Evolutionary conservation across 2,797 vertebrate species (phyloP).

Genomic region (Lateolabrax maculatus): DNA sequence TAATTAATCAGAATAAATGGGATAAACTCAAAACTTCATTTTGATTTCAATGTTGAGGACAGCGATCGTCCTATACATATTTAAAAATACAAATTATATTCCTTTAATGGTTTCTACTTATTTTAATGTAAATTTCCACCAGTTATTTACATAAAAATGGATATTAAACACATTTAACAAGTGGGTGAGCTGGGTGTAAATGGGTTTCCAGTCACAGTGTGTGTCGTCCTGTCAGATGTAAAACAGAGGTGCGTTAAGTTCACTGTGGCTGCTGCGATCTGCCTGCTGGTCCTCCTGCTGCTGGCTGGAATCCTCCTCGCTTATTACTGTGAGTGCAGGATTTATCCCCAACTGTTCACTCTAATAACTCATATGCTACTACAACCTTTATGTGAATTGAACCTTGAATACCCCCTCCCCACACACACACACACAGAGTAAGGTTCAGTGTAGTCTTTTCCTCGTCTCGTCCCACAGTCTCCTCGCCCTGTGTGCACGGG

Average conservation of each 20-base stretch:
- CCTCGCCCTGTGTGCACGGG: slow-evolving; percentile 77
- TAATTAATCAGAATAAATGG: neutral
- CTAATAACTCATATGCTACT: neutral
- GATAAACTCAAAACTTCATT: neutral
- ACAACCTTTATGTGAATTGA: neutral
- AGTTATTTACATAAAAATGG: no score
- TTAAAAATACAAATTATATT: neutral
- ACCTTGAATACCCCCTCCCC: neutral
- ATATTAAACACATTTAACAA: neutral
- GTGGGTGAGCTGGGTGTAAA: neutral
- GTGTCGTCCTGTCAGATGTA: slow-evolving; percentile 56
- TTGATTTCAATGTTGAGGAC: neutral
- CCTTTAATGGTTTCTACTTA: neutral
- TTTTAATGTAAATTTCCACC: neutral
- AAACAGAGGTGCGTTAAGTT: slow-evolving; percentile 72
- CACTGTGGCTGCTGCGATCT: slow-evolving; percentile 64
- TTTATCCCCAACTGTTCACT: neutral
- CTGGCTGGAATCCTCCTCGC: slow-evolving; percentile 82
- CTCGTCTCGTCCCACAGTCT: slow-evolving; percentile 67
- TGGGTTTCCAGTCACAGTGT: slow-evolving; percentile 24
- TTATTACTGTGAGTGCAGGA: slow-evolving; percentile 87
- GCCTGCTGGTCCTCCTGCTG: slow-evolving; percentile 73
- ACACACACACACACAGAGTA: neutral
- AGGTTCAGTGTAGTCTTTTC: no score
- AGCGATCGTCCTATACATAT: neutral